Evolutionary conservation across 2,888 invertebrate genomes (phyloP), one percentile per base, ranked within the genome.

Genomic region (Odontomyia ornata): DNA sequence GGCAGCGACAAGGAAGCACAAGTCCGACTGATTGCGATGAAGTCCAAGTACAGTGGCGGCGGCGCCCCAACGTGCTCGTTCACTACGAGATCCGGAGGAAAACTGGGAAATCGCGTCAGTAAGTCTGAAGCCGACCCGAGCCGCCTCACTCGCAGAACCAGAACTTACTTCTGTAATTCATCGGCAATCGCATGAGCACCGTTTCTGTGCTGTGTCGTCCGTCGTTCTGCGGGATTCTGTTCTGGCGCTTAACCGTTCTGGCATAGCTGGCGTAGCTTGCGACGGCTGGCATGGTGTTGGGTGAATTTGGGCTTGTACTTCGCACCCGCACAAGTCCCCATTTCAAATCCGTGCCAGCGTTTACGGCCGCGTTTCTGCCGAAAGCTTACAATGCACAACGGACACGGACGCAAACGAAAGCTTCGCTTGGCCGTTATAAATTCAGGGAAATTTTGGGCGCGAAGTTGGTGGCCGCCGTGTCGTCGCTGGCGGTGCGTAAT

Each of bases 61-160:
- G 65, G 25, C 30, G 25, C 25, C 47, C 46, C 36, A 47, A 46
- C 25, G 47, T 30, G 23, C 36, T 36, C 73, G 57, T 36, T 11
- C 73, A 60, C 73, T 27, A 13, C 36, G 60, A 73, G 73, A 73
- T 73, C 73, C 73, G 52, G 73, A 73, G 36, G 73, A 60, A 73
- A 73, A 73, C 73, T 73, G 73, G 57, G 57, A 57, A 73, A 36
- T 73, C 73, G 60, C 60, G 73, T 21, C 57, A 36, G 73, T 60
- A 57, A 57, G 57, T 73, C 60, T 36, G 73, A 57, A 28, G 57
- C 36, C 73, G 36, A 28, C 73, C 60, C 73, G 60, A 18, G 47
- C 65, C 21, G 28, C 25, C 73, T 28, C 23, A 60, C 43, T 30
- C 69, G 1, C 47, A 25, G 21, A 60, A 60, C 60, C 47, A 25